Conservation (phyloP, 2,888 invertebrate species). For the Balanococcus diminutus region DNA sequence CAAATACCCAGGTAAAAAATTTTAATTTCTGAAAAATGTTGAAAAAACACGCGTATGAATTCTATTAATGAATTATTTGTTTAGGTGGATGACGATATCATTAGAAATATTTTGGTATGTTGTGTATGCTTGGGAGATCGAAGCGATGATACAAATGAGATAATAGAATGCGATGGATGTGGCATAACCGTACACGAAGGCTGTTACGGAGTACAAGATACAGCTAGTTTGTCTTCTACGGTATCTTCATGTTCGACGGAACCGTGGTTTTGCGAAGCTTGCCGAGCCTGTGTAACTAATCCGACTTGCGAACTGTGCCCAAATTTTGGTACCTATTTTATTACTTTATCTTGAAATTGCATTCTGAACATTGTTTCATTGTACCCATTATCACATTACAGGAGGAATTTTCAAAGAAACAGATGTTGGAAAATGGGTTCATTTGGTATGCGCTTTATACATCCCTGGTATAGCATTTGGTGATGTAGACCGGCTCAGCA, state of each 20-base stretch:
- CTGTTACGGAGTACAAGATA: slow-evolving; percentile 93
- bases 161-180: slow-evolving; percentile 96
- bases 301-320: slow-evolving; percentile 96
- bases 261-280: slow-evolving; percentile 99
- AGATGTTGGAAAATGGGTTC: slow-evolving; percentile 97
- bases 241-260: slow-evolving; percentile 95
- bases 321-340: slow-evolving; percentile 69
- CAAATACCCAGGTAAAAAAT: not conserved
- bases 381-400: slow-evolving; percentile 59
- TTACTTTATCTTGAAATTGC: not conserved
- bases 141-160: slow-evolving; percentile 92
- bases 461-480: slow-evolving; percentile 97
- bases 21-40: not conserved
- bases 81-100: slow-evolving; percentile 55
- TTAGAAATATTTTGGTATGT: slow-evolving; percentile 77
- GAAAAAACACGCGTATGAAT: not conserved
- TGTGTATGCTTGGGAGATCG: slow-evolving; percentile 91
- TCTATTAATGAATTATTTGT: not conserved
- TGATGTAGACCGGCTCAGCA: slow-evolving; percentile 88
- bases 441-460: slow-evolving; percentile 95
- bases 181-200: slow-evolving; percentile 97
- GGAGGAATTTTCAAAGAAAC: slow-evolving; percentile 95
- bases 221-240: slow-evolving; percentile 85
- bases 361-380: not conserved
- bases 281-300: slow-evolving; percentile 85